Percentiles rank a stretch among this genome's conserved stretches.
Conservation (phyloP, 23 tunicate genomes). For the Trididemnum miniatum region DNA sequence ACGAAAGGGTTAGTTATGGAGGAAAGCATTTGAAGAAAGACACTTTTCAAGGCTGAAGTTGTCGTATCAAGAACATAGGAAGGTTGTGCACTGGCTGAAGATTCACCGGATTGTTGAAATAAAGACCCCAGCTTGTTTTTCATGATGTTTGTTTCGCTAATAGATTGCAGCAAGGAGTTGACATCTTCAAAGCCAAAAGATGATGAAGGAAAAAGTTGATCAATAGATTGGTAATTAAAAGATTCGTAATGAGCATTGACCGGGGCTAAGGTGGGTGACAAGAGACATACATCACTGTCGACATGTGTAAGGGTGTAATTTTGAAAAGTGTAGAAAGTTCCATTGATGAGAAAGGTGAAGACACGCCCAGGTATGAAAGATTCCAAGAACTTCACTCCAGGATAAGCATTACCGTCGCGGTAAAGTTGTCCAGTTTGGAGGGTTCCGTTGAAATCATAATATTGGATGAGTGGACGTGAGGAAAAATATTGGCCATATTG, state of each 20-base stretch:
- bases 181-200: background rate
- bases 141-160: background rate
- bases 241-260: background rate
- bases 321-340: background rate
- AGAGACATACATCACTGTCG: background rate
- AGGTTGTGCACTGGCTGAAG: too few species aligned
- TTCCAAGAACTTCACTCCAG: background rate
- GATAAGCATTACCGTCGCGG: background rate
- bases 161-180: background rate
- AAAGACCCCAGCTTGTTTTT: too few species aligned
- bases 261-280: background rate
- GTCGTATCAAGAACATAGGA: too few species aligned
- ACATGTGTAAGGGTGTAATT: background rate
- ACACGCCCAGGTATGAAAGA: background rate
- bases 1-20: too few species aligned
- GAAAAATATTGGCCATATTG: too few species aligned
- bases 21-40: too few species aligned
- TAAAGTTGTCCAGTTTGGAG: background rate
- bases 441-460: too few species aligned
- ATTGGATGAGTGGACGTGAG: too few species aligned
- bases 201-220: background rate
- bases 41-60: too few species aligned
- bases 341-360: background rate
- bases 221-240: background rate
- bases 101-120: too few species aligned